Conservation (phyloP, 2,797 vertebrate genomes). For the Dermochelys coriacea region DNA sequence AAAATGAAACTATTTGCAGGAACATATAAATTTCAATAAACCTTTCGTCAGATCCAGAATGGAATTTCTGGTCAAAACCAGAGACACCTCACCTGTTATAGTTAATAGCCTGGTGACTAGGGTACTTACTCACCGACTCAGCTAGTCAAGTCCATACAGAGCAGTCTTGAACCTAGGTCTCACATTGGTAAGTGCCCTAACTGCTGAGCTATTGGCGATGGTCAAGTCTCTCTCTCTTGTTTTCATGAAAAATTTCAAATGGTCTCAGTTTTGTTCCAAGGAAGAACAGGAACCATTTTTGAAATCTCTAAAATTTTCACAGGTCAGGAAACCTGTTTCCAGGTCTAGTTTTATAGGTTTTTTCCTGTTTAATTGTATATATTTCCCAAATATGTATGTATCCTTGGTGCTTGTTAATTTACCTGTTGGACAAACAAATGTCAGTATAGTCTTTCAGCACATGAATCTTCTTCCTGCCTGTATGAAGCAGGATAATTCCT, state of each 20-base stretch:
- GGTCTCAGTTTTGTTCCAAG: not conserved
- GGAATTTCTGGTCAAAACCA: not conserved
- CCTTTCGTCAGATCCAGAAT: not conserved
- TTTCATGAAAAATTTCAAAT: not conserved
- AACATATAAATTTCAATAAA: not conserved
- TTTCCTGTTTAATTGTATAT: not conserved
- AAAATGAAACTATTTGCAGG: not conserved
- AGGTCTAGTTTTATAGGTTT: rapidly evolving
- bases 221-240: not conserved
- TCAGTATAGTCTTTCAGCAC: not conserved
- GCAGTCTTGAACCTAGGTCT: not conserved
- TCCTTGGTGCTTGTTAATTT: not conserved
- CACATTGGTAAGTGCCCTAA: not conserved
- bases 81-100: not conserved
- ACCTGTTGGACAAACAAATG: not conserved
- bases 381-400: not conserved
- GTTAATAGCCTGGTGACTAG: not conserved
- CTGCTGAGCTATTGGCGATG: not conserved
- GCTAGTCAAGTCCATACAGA: not conserved
- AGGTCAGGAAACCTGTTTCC: not conserved
- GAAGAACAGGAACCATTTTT: not conserved
- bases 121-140: not conserved
- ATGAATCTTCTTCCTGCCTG: not conserved
- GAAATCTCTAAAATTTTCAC: not conserved
- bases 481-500: not conserved